Conservation (phyloP, 2,113 vertebrate species). For the Bolborhynchus lineola region DNA sequence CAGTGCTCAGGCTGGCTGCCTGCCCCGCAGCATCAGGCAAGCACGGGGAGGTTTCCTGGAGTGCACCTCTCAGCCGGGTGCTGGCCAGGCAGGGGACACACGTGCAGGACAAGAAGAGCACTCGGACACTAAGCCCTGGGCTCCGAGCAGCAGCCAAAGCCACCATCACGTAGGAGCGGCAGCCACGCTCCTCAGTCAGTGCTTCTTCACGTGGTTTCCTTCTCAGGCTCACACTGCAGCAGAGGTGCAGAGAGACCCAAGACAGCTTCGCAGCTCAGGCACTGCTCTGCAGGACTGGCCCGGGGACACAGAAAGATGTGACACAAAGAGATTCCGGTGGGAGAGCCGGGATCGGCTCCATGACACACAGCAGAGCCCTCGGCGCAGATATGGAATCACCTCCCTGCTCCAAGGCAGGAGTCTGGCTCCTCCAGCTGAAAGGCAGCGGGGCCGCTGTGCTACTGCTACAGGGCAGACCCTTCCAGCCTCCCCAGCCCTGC, state of each 20-base stretch:
- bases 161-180: rapidly evolving
- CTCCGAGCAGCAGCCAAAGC: background rate
- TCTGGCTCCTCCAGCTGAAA: background rate
- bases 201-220: background rate
- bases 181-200: background rate
- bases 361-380: rapidly evolving
- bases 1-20: background rate
- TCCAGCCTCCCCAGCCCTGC: background rate
- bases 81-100: background rate
- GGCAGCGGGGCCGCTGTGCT: background rate
- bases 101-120: background rate
- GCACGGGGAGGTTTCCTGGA: background rate
- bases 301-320: background rate
- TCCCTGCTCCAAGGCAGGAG: background rate
- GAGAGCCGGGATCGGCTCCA: background rate
- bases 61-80: background rate
- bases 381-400: background rate
- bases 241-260: background rate
- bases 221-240: background rate
- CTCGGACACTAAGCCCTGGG: background rate
- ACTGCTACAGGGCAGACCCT: background rate
- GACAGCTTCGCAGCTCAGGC: background rate
- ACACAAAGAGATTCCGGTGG: background rate
- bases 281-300: background rate
- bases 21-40: background rate